Evolutionary conservation across 2,797 vertebrate genomes (phyloP), one percentile per base, ranked within the genome.

Genomic region (Pteronotus mesoamericanus): DNA sequence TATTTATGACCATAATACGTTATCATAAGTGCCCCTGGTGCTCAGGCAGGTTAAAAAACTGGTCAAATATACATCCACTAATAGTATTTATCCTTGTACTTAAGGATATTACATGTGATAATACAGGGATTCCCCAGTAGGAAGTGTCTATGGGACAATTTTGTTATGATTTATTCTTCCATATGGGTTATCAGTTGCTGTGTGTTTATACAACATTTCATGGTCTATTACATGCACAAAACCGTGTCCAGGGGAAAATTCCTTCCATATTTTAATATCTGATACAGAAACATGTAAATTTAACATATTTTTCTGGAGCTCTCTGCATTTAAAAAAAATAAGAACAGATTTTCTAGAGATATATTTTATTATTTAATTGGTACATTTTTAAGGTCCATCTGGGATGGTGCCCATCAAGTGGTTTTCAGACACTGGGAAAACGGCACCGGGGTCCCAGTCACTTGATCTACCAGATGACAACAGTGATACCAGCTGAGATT

Each of bases 1-100:
- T 98, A 97, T 98, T 95, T 22, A 86, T 91, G 90, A 55, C 9
- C 92, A 19, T 94, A 46, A 96, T 91, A 64, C 89, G 97, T 97
- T 83, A 95, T 95, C 16, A n/a, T 87, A 92, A 96, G 85, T 46
- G 21, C 34, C 10, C 82, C 44, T 74, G 78, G 19, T 93, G 84
- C 18, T 48, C n/a, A 94, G 42, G 74, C 84, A 97, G 93, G 71
- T 94, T 97, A 95, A 94, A 95, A 98, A 97, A 80, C n/a, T 48
- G 80, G 57, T 55, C 74, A 97, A 39, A 26, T 85, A 94, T 5
- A 34, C 15, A 89, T 90, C 93, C 89, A 29, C 19, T 90, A 95
- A 96, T 87, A 34, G 79, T 37, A 95, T 34, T 21, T 15, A 72
- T 53, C 79, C 86, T 34, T 95, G 93, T 89, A 53, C 16, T 91